Conservation (phyloP, 1,140 invertebrate species). For the Meloidogyne chitwoodi region DNA sequence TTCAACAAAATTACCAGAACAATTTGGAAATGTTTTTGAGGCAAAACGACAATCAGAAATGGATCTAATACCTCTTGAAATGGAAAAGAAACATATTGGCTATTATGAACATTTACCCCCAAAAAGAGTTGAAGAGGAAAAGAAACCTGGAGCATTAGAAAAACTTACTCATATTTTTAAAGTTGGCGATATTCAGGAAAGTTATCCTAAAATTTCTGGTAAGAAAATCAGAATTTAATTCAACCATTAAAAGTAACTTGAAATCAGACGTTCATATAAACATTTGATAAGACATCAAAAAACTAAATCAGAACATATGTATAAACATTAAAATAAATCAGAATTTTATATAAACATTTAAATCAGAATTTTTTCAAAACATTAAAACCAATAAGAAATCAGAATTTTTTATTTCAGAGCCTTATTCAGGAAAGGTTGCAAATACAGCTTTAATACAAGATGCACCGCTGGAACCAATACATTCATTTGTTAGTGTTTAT, state of each 20-base stretch:
- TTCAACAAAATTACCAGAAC: not conserved
- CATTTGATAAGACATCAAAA: no score
- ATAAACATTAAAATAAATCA: no score
- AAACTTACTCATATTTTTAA: not conserved
- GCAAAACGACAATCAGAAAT: not conserved
- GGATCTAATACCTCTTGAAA: not conserved
- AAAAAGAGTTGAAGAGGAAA: not conserved
- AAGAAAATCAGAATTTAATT: no score
- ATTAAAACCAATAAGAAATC: no score
- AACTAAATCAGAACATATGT: no score
- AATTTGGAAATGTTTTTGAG: not conserved
- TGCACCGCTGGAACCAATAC: not conserved
- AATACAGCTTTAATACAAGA: not conserved
- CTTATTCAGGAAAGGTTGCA: not conserved
- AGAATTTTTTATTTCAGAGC: not conserved
- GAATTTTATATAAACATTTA: no score
- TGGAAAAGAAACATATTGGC: not conserved
- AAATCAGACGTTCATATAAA: no score
- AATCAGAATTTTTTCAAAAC: no score
- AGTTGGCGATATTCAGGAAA: not conserved
- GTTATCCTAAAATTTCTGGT: not conserved
- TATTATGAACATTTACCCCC: not conserved
- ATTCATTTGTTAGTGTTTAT: slow-evolving; percentile 23
- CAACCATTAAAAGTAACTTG: no score
- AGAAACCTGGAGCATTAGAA: no score